A percentile compares a stretch with the other conserved stretches of the same genome.
phyloP scores from a whole-genome alignment of 2,888 invertebrate genomes.

The Steinernema carpocapsae region DNA sequence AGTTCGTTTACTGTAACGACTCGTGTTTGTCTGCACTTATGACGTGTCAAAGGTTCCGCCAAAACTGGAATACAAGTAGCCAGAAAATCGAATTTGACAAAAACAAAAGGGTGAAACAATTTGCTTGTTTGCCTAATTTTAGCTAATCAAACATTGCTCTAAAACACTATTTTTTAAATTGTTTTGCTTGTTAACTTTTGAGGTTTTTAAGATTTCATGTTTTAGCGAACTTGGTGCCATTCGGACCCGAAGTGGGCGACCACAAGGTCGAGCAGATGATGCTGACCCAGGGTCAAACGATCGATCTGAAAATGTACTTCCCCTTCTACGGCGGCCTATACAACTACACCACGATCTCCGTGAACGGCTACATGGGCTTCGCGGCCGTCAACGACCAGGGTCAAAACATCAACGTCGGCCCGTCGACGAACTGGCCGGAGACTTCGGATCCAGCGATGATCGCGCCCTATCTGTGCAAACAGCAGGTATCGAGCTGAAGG shows the following conservation, averaged over 20 bases:
- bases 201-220: no score
- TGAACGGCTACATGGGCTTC: slow-evolving; percentile 67
- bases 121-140: no score
- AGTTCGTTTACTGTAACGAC: no score
- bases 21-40: no score
- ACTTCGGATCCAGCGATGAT: slow-evolving; percentile 68
- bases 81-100: no score
- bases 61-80: no score
- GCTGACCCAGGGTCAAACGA: slow-evolving; percentile 66
- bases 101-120: no score
- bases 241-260: slow-evolving; percentile 66
- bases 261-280: slow-evolving; percentile 65
- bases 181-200: no score
- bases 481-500: slow-evolving; percentile 61
- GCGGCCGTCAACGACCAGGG: slow-evolving; percentile 68
- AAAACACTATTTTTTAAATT: no score
- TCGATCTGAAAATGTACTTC: slow-evolving; percentile 66
- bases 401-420: slow-evolving; percentile 67
- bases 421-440: slow-evolving; percentile 67
- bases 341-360: slow-evolving; percentile 68
- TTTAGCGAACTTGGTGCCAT: slow-evolving; percentile 64
- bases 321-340: slow-evolving; percentile 67
- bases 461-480: slow-evolving; percentile 68
- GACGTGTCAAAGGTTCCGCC: no score
- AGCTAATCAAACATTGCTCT: no score